Conservation (phyloP, 2,888 invertebrate species). For the Monoplex corrugatus region DNA sequence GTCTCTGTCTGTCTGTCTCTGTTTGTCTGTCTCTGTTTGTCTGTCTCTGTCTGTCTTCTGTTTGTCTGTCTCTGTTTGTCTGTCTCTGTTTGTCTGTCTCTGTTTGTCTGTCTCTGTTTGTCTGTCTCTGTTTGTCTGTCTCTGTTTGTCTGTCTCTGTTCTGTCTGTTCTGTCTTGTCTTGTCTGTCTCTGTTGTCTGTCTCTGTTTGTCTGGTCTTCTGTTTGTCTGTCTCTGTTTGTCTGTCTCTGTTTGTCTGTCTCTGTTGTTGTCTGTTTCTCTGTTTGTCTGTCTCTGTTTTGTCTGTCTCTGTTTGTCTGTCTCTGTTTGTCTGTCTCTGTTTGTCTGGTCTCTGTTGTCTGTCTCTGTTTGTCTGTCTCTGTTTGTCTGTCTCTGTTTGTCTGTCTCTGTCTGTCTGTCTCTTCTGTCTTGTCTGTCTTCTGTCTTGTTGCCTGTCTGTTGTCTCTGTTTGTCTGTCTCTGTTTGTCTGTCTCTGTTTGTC, state of each 20-base stretch:
- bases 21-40: too few relatives aligned
- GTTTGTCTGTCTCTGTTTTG: background rate
- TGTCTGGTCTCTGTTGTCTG: background rate
- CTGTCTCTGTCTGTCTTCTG: too few relatives aligned
- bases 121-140: background rate
- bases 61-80: too few relatives aligned
- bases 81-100: background rate
- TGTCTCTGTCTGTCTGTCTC: background rate
- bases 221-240: constrained; percentile 8
- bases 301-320: background rate
- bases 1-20: too few relatives aligned
- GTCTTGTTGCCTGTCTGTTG: background rate
- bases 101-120: background rate
- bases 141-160: background rate
- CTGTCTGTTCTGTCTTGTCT: background rate
- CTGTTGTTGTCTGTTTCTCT: background rate
- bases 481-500: background rate
- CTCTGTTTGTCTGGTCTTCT: background rate
- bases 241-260: background rate
- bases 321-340: background rate
- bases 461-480: background rate
- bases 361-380: background rate
- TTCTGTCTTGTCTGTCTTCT: background rate
- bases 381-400: background rate
- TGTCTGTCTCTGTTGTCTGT: background rate